Conservation (phyloP, 2,113 vertebrate genomes). For the cattle (Bos taurus) region DNA sequence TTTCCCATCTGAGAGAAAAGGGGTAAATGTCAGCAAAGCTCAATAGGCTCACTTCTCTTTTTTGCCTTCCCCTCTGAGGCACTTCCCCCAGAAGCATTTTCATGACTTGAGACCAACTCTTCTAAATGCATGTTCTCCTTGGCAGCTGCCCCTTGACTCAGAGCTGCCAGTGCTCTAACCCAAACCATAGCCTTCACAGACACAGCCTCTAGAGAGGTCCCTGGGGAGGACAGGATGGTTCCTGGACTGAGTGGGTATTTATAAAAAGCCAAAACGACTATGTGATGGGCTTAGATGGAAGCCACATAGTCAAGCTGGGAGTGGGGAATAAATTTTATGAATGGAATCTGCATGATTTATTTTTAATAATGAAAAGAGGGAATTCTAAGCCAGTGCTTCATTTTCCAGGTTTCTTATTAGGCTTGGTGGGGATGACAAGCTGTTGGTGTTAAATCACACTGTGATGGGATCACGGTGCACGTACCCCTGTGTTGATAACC, state of each 20-base stretch:
- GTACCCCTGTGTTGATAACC: neutral
- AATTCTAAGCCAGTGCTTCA: neutral
- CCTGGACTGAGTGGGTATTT: neutral
- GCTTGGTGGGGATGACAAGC: neutral
- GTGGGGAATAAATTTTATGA: neutral
- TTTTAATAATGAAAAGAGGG: neutral
- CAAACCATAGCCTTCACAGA: neutral
- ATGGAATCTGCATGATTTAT: neutral
- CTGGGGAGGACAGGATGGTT: neutral
- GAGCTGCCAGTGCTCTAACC: accelerated
- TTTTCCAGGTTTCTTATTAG: neutral
- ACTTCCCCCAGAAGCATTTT: neutral
- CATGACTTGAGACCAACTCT: neutral
- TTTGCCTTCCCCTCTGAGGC: neutral
- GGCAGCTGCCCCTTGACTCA: neutral
- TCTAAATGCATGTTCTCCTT: neutral
- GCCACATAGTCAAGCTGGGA: neutral
- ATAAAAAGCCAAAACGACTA: neutral
- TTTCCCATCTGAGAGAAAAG: neutral
- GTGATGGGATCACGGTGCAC: neutral
- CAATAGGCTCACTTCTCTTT: neutral
- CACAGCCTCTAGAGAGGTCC: neutral
- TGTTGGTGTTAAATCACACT: neutral
- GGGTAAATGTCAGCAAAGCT: neutral
- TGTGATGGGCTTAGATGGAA: neutral